These are phyloP conservation scores for Epinephelus fuscoguttatus DNA, from an alignment of 2,113 vertebrate species.

Conservation along the genomic window DNA sequence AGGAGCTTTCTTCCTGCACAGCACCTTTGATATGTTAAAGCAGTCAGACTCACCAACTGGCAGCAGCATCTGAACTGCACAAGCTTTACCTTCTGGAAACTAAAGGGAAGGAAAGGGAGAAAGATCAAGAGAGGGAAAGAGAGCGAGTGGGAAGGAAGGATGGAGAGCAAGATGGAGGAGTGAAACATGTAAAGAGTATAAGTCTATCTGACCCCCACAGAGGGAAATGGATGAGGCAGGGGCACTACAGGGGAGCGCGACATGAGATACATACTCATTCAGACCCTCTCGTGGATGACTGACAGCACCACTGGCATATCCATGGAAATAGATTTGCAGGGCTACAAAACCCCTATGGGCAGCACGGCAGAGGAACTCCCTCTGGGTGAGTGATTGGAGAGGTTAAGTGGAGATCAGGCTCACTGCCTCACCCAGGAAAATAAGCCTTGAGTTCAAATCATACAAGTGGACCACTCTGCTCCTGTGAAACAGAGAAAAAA, in stretches of 20 bases:
- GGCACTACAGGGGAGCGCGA: slow-evolving; percentile 10
- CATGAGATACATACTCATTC: slow-evolving; percentile 39
- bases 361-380: slow-evolving; percentile 39
- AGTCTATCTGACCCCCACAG: slow-evolving; percentile 9
- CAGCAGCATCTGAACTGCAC: slow-evolving; percentile 59
- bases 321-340: slow-evolving; percentile 25
- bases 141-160: not conserved
- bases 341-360: slow-evolving; percentile 30
- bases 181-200: slow-evolving; percentile 11
- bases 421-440: slow-evolving; percentile 40
- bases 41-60: slow-evolving; percentile 65
- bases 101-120: slow-evolving; percentile 21
- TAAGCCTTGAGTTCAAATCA: slow-evolving; percentile 40
- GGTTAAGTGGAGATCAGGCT: slow-evolving; percentile 45
- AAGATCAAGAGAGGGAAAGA: slow-evolving; percentile 26
- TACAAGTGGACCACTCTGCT: slow-evolving; percentile 22
- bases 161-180: slow-evolving; percentile 1
- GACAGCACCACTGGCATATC: slow-evolving; percentile 45
- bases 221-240: slow-evolving; percentile 37
- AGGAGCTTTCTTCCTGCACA: slow-evolving; percentile 61
- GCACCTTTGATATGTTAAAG: slow-evolving; percentile 81
- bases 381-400: slow-evolving; percentile 49
- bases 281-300: slow-evolving; percentile 47
- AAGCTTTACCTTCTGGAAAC: slow-evolving; percentile 57
- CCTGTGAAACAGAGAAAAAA: not conserved